Evolutionary conservation across 2,888 invertebrate species (phyloP), one percentile per base, ranked within the genome.

Genomic region (Epinotia bilunana): DNA sequence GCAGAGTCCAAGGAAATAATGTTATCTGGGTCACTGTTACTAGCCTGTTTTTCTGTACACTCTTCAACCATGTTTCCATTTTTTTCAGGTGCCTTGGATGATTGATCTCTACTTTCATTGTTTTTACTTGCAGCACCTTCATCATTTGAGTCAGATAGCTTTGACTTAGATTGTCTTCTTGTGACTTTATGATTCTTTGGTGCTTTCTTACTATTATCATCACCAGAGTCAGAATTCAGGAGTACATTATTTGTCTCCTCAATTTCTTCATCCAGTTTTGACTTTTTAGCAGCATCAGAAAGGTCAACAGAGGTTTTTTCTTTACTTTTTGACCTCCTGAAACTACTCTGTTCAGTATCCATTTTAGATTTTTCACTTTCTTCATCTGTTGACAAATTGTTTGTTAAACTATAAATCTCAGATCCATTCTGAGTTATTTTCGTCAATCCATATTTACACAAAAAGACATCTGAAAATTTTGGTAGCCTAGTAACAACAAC

Each of bases 401-500:
- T 28, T 46, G 43, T 28, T 39, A 84, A 57, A 83, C 86, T 81
- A 85, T 82, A 89, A 67, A 92, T 72, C 39, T 82, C 78, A 43
- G 76, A 74, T 20, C 84, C 87, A 73, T 81, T 79, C 77, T 86
- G 81, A 64, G 77, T 84, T 62, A 93, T 86, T 82, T 76, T 90
- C 73, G 79, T 87, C 12, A 94, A 82, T 55, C 85, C 81, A 78
- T 90, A 77, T 55, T 72, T 69, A 9, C 79, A 74, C 73, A 93
- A 81, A 82, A 87, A 91, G 2, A 79, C 72, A 46, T 76, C 57
- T 73, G 84, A 83, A 43, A 91, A 81, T 78, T 83, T 78, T 20
- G 91, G 91, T 73, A 93, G 77, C 73, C 83, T 87, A 61, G 64
- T 78, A 20, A 92, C 61, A 72, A 84, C 83, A 69, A 94, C 82